These are phyloP conservation scores for Gopherus evgoodei DNA, from an alignment of 2,113 vertebrate genomes.

Conservation along the genomic window DNA sequence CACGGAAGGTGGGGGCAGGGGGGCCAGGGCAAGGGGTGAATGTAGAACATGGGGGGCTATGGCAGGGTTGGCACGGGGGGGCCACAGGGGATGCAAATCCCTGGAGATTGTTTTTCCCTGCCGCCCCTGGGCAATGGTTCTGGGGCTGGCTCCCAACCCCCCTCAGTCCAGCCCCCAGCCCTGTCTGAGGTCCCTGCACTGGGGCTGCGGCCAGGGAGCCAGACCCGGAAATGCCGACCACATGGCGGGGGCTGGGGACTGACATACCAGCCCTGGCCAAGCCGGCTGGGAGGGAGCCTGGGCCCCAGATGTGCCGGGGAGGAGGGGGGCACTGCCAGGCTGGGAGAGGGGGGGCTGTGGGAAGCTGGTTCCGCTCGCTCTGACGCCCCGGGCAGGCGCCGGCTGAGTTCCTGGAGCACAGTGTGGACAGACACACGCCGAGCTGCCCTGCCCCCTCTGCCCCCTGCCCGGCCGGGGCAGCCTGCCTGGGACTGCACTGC, in stretches of 20 bases:
- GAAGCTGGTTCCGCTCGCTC: background rate
- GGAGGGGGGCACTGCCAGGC: background rate
- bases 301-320: background rate
- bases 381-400: background rate
- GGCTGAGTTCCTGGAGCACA: background rate
- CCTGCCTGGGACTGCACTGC: no score
- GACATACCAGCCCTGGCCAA: background rate
- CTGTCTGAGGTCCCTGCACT: background rate
- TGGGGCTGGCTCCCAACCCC: background rate
- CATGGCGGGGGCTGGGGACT: background rate
- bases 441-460: no score
- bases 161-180: background rate
- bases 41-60: background rate
- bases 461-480: no score
- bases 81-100: background rate
- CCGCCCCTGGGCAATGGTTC: background rate
- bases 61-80: background rate
- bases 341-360: no score
- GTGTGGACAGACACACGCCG: no score
- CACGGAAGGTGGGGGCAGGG: no score
- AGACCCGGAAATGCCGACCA: background rate
- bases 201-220: background rate
- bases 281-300: no score
- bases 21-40: background rate
- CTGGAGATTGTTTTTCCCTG: background rate